Base-by-base conservation (phyloP, 2,113 vertebrate genomes). In the Oncorhynchus nerka region DNA sequence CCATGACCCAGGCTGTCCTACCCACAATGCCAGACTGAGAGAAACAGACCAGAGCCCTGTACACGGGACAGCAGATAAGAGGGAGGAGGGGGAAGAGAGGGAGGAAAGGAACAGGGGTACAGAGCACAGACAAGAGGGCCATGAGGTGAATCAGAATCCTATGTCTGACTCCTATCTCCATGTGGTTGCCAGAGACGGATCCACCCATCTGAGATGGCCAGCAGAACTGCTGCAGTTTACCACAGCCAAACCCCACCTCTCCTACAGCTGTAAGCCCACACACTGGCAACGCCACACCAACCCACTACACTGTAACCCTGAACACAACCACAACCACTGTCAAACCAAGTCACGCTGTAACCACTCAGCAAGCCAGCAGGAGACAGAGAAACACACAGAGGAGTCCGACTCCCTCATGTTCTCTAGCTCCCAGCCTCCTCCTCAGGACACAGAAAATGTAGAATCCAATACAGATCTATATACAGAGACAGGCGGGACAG, bases 191-290 rank as follows among this genome's bases (percentile, higher is more conserved):
- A 97, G 94, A 88, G 96, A 99, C 72, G 95, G 95, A 68, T 93
- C 89, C 16, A 94, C 94, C 11, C 90, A 82, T 75, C 89, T 98
- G 49, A 94, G 92, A 75, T 99, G 97, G 98, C 97, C 98, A 28
- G 93, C 92, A 3, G 95, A 95, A 83, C 90, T 97, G 71, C 84
- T 98, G 76, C 90, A 94, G 67, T 96, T 96, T 89, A 99, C 97
- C 76, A 95, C 95, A 87, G 95, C 94, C n/a, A 89, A 96, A 71
- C 97, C 97, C 9, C 92, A 88, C 39, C 89, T 99, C 87, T 97
- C 97, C 70, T 99, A 97, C 75, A 97, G 97, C 83, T 97, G 95
- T 90, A 55, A 55, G 51, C 16, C 51, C 51, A 19, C 51, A 55
- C 51, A 55, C 51, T 55, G 51, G 51, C 12, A 19, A 55, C 12